Base-by-base conservation (phyloP, 1,140 invertebrate species). In the fruit fly (Drosophila melanogaster) region DNA sequence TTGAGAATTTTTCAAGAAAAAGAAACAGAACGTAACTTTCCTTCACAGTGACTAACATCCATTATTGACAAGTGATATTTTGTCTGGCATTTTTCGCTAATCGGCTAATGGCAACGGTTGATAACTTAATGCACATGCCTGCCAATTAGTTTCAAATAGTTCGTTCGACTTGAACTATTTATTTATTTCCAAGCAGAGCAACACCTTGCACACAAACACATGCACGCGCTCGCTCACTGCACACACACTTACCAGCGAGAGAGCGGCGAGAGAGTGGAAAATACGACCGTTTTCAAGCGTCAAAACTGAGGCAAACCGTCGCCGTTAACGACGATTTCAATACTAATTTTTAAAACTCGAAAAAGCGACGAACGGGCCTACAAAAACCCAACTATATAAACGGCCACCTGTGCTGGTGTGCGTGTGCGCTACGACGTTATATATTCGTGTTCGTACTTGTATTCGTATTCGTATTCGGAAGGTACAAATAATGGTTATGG, bases 331-430 rank as follows among this genome's bases (percentile, higher is more conserved):
- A 65, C 73, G 77, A 70, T 85, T 85, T 85, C 77, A 85, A 85
- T 85, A 85, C 73, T 85, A 70, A 77, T 76, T 76, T 76, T 75
- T 54, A 81, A 86, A 85, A 86, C 84, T 87, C 84, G 69, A 83
- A 86, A 86, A 86, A 86, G 75, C 84, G 77, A 86, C 81, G 79
- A 81, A 86, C 79, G 72, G 67, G 83, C 83, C 83, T 86, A 86
- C 79, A 81, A 86, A 87, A 86, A 79, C 79, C 77, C 81, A 86
- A 77, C 72, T 77, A 77, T 77, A 77, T 77, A 69, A 49, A 46
- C 14, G 33, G 54, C 30, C 35, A 54, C 35, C 35, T 41, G 66
- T 12, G 6, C 35, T 37, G 30, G 33, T 74, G 49, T 54, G 10
- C 51, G 60, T 50, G 65, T 71, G 55, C 46, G 51, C 59, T 46